These are phyloP conservation scores for Heptranchias perlo DNA, from an alignment of 2,113 vertebrate species.

Conservation along the genomic window DNA sequence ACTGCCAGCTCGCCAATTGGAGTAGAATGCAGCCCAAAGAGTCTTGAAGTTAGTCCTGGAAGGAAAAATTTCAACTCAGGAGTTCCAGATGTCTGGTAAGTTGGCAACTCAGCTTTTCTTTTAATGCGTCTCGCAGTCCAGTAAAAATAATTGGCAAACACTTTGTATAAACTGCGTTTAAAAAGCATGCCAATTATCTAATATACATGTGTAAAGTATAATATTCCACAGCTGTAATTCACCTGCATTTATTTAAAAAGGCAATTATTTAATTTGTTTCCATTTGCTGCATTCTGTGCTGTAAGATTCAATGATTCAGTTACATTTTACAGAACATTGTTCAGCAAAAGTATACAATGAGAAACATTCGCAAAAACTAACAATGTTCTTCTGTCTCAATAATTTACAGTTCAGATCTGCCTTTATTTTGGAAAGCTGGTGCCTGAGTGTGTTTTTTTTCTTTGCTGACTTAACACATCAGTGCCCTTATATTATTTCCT, in stretches of 20 bases:
- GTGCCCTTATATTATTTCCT: constrained; percentile 18
- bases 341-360: background rate
- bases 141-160: constrained; percentile 30
- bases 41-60: background rate
- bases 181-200: background rate
- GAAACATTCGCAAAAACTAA: background rate
- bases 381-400: background rate
- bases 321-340: background rate
- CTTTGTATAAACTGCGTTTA: background rate
- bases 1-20: background rate
- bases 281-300: background rate
- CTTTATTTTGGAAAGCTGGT: constrained; percentile 7
- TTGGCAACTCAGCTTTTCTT: background rate
- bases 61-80: background rate
- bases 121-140: background rate
- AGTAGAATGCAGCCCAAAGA: background rate
- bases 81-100: constrained; percentile 16
- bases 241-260: background rate
- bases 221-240: background rate
- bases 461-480: constrained; percentile 31
- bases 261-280: background rate
- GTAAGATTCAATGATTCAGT: background rate
- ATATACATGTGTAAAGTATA: background rate
- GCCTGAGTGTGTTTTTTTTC: background rate
- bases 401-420: background rate